Conservation (phyloP, 2,113 vertebrate species). For the Picathartes gymnocephalus region DNA sequence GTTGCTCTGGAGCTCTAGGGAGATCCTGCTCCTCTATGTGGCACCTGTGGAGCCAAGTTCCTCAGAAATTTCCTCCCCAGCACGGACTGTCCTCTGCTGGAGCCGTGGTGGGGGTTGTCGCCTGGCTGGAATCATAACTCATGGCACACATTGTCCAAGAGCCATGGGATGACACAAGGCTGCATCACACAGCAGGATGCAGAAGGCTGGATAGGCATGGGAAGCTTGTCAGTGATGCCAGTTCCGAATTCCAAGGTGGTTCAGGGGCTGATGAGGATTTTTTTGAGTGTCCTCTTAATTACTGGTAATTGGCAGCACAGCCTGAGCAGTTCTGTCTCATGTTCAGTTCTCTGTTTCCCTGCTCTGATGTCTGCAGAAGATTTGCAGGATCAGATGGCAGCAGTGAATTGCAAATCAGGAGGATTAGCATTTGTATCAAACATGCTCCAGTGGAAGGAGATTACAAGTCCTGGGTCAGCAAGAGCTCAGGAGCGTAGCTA, state of each 20-base stretch:
- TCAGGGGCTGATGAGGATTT: background rate
- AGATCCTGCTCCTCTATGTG: background rate
- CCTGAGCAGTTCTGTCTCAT: background rate
- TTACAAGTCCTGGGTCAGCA: background rate
- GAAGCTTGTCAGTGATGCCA: background rate
- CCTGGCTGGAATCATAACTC: background rate
- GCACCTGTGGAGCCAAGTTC: background rate
- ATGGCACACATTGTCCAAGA: background rate
- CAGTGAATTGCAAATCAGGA: background rate
- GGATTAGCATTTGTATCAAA: background rate
- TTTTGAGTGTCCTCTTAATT: background rate
- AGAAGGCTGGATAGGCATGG: background rate
- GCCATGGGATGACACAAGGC: background rate
- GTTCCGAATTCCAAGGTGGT: background rate
- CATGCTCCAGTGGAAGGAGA: background rate
- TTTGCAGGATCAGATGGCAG: conserved; percentile 6
- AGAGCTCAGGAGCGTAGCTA: background rate
- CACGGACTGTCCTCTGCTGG: background rate
- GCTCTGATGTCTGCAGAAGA: background rate
- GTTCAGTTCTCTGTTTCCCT: background rate
- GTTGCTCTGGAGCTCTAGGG: background rate
- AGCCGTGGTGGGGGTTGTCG: background rate
- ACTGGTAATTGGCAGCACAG: background rate
- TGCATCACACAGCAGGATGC: background rate
- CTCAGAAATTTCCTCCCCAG: background rate